These are phyloP conservation scores for Setophaga coronata DNA, from an alignment of 2,113 vertebrate species.

Conservation along the genomic window DNA sequence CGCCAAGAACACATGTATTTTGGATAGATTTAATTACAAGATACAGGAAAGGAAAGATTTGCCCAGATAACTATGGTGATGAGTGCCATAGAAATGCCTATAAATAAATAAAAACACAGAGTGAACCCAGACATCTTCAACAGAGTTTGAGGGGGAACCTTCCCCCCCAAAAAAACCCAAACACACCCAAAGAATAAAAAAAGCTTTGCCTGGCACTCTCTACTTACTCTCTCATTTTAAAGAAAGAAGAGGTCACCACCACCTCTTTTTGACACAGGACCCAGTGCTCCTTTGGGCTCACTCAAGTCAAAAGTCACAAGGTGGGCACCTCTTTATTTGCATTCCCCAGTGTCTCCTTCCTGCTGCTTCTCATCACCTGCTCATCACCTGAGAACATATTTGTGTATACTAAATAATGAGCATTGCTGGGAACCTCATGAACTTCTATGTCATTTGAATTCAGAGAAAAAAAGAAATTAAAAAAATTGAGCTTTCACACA, in stretches of 20 bases:
- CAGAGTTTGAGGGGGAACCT: not conserved
- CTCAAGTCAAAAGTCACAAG: not conserved
- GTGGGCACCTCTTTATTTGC: constrained; percentile 15
- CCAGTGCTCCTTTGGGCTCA: not conserved
- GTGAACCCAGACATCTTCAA: not conserved
- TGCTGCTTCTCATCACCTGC: not conserved
- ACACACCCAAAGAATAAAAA: not conserved
- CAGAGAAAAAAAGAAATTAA: not conserved
- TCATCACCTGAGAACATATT: constrained; percentile 14
- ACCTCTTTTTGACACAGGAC: not conserved
- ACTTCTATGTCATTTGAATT: constrained; percentile 39
- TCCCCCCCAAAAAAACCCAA: fast-evolving
- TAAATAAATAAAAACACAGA: constrained; percentile 19
- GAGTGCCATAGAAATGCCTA: constrained; percentile 10
- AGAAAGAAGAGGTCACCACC: not conserved
- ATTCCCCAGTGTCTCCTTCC: constrained; percentile 23
- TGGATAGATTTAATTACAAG: constrained; percentile 59
- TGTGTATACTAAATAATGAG: constrained; percentile 20
- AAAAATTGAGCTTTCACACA: not conserved
- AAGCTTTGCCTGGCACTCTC: not conserved
- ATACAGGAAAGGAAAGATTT: constrained; percentile 27
- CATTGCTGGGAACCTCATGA: not conserved
- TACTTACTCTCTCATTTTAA: not conserved
- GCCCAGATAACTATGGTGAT: not conserved
- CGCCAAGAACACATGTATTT: constrained; percentile 66